Base-by-base conservation (phyloP, 2,888 invertebrate genomes). In the Oscheius sp. region DNA sequence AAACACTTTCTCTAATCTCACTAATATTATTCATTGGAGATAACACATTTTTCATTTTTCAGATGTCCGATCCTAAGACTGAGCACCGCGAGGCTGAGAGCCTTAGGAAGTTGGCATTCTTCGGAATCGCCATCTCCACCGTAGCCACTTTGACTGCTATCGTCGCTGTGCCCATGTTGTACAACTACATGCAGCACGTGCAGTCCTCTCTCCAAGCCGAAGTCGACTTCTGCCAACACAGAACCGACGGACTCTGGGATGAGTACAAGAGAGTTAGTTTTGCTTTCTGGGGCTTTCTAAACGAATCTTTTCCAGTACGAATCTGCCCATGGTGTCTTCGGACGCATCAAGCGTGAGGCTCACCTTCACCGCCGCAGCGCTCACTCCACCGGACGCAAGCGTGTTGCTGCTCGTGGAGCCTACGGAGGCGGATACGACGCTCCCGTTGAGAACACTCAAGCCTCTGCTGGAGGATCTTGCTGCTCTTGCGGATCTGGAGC, bases 181-280 rank as follows among this genome's bases (percentile, higher is more conserved):
- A 84, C 81, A 84, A 79, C 71, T 86, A 86, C 80, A 80, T 85
- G 74, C 84, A 84, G 61, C 78, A 80, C 69, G 82, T 86, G 20
- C 85, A 85, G 70, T 79, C 83, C 8, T 76, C 82, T 8, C 80
- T 86, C 57, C 82, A 83, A 66, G 80, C 77, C 17, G 84, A 84
- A 74, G 73, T 83, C 46, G 72, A 77, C 46, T 77, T 79, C 75
- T 80, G 80, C 65, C 63, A 69, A 23, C 76, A 78, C 63, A 70
- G 80, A 66, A 75, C 78, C 53, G 74, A 74, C 34, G 77, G 74
- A 65, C 73, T 80, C 33, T 80, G 78, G 78, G 74, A 77, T 66
- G 75, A 78, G 63, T 80, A 78, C 69, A 69, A 76, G 53, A 52
- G 65, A 46, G 64, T 64, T 25, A 64, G 64, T 70, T 17, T 2